Evolutionary conservation across 2,797 vertebrate species (phyloP).

Genomic region (Pipistrellus pygmaeus): DNA sequence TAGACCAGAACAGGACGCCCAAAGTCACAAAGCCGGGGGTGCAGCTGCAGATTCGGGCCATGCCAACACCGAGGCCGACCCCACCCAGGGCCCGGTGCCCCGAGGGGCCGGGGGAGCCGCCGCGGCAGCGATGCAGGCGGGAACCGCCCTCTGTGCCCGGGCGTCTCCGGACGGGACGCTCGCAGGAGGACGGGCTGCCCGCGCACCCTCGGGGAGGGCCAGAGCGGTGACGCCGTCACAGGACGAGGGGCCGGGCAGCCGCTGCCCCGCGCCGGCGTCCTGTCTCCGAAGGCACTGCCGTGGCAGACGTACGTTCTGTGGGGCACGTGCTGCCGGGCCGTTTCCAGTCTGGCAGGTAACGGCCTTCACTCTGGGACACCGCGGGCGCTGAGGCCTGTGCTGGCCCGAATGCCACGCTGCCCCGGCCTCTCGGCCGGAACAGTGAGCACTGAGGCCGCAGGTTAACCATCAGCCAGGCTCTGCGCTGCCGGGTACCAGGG

Average conservation of each 20-base stretch:
- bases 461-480: conserved; percentile 51
- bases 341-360: not conserved
- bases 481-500: not conserved
- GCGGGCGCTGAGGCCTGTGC: accelerated
- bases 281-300: too few relatives aligned
- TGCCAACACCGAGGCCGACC: not conserved
- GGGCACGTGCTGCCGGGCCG: accelerated
- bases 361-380: not conserved
- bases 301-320: too few relatives aligned
- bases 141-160: accelerated
- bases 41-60: not conserved
- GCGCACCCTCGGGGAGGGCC: not conserved
- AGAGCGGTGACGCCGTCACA: accelerated
- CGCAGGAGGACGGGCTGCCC: not conserved
- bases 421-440: accelerated
- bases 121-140: not conserved
- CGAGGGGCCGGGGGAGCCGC: not conserved
- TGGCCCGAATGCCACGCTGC: accelerated
- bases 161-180: not conserved
- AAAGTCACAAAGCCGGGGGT: not conserved
- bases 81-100: not conserved
- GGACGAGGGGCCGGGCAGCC: accelerated
- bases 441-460: not conserved
- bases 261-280: not conserved
- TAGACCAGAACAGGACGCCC: not conserved